Evolutionary conservation across 64 coral and sea anemone species (phyloP).

Genomic region (Porites australiensis): DNA sequence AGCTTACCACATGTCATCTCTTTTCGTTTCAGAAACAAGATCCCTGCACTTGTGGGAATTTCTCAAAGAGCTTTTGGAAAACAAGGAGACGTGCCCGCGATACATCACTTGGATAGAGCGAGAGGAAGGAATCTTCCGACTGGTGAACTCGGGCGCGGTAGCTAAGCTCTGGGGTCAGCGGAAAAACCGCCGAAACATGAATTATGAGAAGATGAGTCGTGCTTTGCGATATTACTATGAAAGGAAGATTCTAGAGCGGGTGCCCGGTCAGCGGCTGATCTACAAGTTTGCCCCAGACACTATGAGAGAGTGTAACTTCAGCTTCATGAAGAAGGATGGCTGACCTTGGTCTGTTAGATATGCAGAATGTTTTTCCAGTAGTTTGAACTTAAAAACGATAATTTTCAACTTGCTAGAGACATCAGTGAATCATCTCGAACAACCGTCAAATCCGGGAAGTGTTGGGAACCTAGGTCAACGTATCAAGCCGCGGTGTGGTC

Average conservation of each 20-base stretch:
- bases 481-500: not conserved
- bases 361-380: slow-evolving; percentile 20
- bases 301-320: slow-evolving; percentile 95
- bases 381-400: not conserved
- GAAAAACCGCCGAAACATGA: slow-evolving; percentile 90
- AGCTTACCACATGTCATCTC: not conserved
- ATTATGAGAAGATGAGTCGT: slow-evolving; percentile 76
- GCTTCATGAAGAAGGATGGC: slow-evolving; percentile 86
- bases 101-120: slow-evolving; percentile 98
- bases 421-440: not conserved
- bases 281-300: slow-evolving; percentile 98
- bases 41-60: slow-evolving; percentile 99
- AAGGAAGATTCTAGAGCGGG: slow-evolving; percentile 65
- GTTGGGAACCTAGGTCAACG: not conserved
- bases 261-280: slow-evolving; percentile 87
- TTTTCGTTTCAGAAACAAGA: slow-evolving; percentile 81
- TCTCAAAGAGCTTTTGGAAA: slow-evolving; percentile 90
- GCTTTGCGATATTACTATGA: slow-evolving; percentile 76
- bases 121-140: slow-evolving; percentile 90
- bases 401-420: not conserved
- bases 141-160: slow-evolving; percentile 93
- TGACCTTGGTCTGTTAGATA: not conserved
- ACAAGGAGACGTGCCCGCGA: slow-evolving; percentile 81
- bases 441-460: not conserved
- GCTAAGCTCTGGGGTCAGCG: slow-evolving; percentile 98